These are phyloP conservation scores for Melieria omissa DNA, from an alignment of 2,888 invertebrate genomes.

Conservation along the genomic window DNA sequence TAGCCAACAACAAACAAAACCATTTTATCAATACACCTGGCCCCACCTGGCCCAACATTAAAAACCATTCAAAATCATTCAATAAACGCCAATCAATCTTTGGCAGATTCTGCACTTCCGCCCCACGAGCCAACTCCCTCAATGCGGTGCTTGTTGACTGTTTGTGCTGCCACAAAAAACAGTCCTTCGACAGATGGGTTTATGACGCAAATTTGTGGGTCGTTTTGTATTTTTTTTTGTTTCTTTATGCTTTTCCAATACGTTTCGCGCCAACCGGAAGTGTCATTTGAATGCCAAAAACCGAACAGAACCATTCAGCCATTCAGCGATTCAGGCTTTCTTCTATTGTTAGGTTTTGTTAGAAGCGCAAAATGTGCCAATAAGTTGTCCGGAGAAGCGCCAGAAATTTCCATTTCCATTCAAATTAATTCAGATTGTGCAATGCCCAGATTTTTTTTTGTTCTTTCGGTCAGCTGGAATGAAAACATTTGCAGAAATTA, in stretches of 20 bases:
- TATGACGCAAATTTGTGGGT: no score
- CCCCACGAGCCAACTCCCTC: no score
- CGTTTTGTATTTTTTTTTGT: background rate
- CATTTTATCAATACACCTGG: background rate
- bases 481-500: constrained; percentile 22
- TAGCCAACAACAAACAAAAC: background rate
- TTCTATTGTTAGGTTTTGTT: constrained; percentile 15
- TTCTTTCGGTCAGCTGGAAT: background rate
- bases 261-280: constrained; percentile 17
- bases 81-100: constrained; percentile 8
- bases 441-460: constrained; percentile 15
- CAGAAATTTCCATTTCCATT: background rate
- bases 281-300: constrained; percentile 36
- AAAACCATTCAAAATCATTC: constrained; percentile 7
- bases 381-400: constrained; percentile 2
- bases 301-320: background rate
- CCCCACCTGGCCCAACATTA: background rate
- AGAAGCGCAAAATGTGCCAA: constrained; percentile 1
- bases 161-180: background rate
- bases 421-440: constrained; percentile 31
- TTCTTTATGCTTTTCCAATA: no score
- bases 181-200: no score
- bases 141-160: no score
- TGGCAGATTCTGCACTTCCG: background rate
- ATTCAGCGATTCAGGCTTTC: background rate